Evolutionary conservation across 2,113 vertebrate genomes (phyloP).

Genomic region (Lycocorax pyrrhopterus): DNA sequence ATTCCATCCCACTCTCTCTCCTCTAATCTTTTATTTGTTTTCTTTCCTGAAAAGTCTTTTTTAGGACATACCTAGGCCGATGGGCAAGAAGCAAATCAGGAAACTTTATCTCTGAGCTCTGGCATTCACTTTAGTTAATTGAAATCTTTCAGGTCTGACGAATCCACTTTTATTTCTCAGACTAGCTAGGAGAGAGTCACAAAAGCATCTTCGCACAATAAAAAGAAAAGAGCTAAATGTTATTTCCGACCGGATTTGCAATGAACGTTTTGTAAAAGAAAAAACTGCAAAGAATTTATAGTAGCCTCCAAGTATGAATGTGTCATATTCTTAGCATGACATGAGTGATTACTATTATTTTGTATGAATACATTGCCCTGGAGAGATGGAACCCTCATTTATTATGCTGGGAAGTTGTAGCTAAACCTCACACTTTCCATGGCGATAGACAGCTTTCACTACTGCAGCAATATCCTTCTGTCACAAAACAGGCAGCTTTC

Average conservation of each 20-base stretch:
- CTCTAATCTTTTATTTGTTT: not conserved
- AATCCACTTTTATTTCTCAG: not conserved
- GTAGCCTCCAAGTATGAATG: not conserved
- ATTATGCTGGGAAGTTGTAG: not conserved
- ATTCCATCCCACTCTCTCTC: not conserved
- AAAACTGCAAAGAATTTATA: not conserved
- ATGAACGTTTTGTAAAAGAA: not conserved
- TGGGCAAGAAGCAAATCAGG: not conserved
- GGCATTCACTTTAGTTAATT: slow-evolving; percentile 11
- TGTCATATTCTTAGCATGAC: not conserved
- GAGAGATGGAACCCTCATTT: not conserved
- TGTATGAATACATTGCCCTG: rapidly evolving
- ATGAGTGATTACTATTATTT: not conserved
- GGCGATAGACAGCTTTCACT: not conserved
- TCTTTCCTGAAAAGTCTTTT: not conserved
- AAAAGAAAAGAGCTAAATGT: not conserved
- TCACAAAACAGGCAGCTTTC: not conserved
- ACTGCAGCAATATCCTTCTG: not conserved
- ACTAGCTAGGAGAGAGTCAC: not conserved
- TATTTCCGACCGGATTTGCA: not conserved
- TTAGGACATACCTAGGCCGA: not conserved
- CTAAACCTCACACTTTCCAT: not conserved
- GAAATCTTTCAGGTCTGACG: slow-evolving; percentile 21
- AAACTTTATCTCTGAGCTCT: not conserved
- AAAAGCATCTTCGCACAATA: not conserved